These are phyloP conservation scores for Sula dactylatra DNA, from an alignment of 2,113 vertebrate genomes.

Conservation along the genomic window DNA sequence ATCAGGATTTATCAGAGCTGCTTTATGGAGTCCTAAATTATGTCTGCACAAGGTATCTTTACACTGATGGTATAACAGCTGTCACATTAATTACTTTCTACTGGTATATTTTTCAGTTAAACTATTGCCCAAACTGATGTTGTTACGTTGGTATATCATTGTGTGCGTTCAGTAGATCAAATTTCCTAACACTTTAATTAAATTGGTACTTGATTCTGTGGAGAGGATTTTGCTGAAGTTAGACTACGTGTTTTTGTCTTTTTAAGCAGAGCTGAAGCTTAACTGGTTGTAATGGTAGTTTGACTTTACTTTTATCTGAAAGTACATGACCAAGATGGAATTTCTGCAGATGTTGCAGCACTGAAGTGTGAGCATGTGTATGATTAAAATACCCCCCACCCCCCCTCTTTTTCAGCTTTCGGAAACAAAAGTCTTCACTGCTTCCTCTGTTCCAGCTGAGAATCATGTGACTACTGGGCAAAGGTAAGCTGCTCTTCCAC, in stretches of 20 bases:
- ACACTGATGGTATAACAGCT: background rate
- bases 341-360: background rate
- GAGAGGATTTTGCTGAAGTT: background rate
- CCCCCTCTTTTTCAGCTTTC: slow-evolving; percentile 66
- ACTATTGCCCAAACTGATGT: background rate
- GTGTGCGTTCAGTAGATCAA: background rate
- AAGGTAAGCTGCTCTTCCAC: slow-evolving; percentile 72
- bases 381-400: background rate
- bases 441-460: slow-evolving; percentile 85
- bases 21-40: background rate
- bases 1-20: background rate
- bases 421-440: slow-evolving; percentile 96
- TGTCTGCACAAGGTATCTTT: background rate
- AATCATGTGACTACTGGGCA: slow-evolving; percentile 83
- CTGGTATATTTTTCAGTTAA: background rate
- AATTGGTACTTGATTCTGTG: background rate
- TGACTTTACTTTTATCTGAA: background rate
- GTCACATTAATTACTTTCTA: background rate
- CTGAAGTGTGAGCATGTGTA: background rate
- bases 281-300: background rate
- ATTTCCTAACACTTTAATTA: background rate
- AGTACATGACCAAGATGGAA: background rate
- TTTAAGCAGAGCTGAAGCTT: background rate
- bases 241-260: background rate
- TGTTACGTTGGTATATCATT: background rate